Base-by-base conservation (phyloP, 1,140 invertebrate genomes). In the Euwallacea fornicatus region DNA sequence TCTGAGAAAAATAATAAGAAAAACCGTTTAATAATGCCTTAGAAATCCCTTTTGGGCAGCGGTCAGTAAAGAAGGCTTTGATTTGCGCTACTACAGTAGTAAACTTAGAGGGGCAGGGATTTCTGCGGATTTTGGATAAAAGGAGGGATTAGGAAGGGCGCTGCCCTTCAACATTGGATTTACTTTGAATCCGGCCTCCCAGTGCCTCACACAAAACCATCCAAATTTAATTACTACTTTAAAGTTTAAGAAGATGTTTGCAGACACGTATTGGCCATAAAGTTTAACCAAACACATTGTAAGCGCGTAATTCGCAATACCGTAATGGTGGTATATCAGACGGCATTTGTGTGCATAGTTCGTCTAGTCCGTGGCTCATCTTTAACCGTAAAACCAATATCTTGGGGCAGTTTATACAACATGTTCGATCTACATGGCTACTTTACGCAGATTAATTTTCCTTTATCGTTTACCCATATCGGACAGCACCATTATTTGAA, bases 361-460 rank as follows among this genome's bases (percentile, higher is more conserved):
- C 64, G 61, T 63, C 61, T 64, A 55, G 60, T 56, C 47, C 21
- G 54, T 56, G 59, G 9, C 68, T 43, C 61, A 16, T 63, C 60
- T 64, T 70, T 64, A 64, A 70, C 68, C 61, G 64, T 70, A 70
- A 64, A 70, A 64, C 68, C 68, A 64, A 70, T 70, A 70, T 70
- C 68, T 70, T 70, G 50, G 68, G 68, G 54, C 50, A 70, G 68
- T 70, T 64, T 63, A 41, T 63, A 64, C 60, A 64, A 70, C 50
- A 70, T 62, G 58, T 21, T 62, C 59, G 41, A 21, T 16, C 43
- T 53, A 54, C 56, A 62, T 47, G 68, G 68, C 61, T 58, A 64
- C 68, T 70, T 64, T 64, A 64, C 47, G 55, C 68, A 56, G 61
- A 70, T 70, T 70, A 70, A 64, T 70, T 70, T 58, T 63, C 60